Percentiles rank a stretch among this genome's conserved stretches.
These are phyloP conservation scores for Drosophila siamana DNA, from an alignment of 2,888 invertebrate species.

Conservation along the genomic window DNA sequence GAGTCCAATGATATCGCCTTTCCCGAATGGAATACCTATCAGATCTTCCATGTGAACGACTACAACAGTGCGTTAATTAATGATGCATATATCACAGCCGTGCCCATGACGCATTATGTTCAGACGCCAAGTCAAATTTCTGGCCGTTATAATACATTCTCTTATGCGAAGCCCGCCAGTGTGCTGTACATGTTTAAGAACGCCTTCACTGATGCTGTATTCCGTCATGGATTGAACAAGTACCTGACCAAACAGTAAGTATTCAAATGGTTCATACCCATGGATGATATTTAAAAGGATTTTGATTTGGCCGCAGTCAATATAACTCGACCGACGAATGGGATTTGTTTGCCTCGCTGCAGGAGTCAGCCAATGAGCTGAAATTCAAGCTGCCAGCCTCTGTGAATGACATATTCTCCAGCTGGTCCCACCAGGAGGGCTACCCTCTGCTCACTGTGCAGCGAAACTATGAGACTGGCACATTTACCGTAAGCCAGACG, in stretches of 20 bases:
- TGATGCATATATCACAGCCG: conserved; percentile 47
- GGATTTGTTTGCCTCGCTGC: conserved; percentile 76
- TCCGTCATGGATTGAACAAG: conserved; percentile 62
- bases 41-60: conserved; percentile 90
- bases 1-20: conserved; percentile 82
- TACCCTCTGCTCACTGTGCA: conserved; percentile 87
- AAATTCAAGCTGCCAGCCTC: conserved; percentile 75
- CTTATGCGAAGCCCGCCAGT: conserved; percentile 89
- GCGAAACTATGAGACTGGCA: conserved; percentile 85
- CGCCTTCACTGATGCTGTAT: conserved; percentile 66
- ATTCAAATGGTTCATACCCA: neutral
- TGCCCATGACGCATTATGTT: conserved; percentile 91
- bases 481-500: conserved; percentile 87
- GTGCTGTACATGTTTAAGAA: conserved; percentile 75
- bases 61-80: conserved; percentile 85
- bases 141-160: conserved; percentile 93
- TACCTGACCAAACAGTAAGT: conserved; percentile 70
- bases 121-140: conserved; percentile 93
- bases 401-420: conserved; percentile 88
- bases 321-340: conserved; percentile 75
- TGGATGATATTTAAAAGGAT: neutral
- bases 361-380: conserved; percentile 69
- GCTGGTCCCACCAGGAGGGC: conserved; percentile 88
- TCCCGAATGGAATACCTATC: conserved; percentile 89
- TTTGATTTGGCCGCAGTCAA: conserved; percentile 52